Base-by-base conservation (phyloP, 2,888 invertebrate genomes). In the Lathronympha strigana region DNA sequence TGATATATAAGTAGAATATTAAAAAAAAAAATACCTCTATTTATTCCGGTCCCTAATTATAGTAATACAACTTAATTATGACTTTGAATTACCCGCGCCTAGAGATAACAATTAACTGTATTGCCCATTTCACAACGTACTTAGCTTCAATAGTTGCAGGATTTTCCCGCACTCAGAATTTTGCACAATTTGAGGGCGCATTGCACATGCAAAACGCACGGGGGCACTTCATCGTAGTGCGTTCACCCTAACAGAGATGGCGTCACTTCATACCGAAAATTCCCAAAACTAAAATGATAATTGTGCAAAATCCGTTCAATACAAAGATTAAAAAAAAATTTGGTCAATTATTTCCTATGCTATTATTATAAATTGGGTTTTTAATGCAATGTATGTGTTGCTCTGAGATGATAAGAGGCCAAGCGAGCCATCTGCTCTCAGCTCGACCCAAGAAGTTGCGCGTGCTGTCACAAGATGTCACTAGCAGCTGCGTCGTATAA, bases 191-290 rank as follows among this genome's bases (percentile, higher is more conserved):
- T 51, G 70, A 73, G 73, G 78, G 78, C 79, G 80, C 76, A 78
- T 71, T 83, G 81, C 84, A 84, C 47, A 67, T 68, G 63, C 61
- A 43, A 70, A 72, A 60, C 83, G 83, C 85, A 84, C 62, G 72
- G 61, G 66, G 62, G 68, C 77, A 75, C 74, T 68, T 78, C 72
- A 67, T 66, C 21, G 71, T 70, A 82, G 76, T 87, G 73, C 72
- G 0, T 54, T 33, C 69, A 69, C 89, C 89, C 86, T 76, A 47
- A 61, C 67, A 77, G n/a, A 90, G 89, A 88, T 88, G 89, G 86
- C 88, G 82, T 67, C 77, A 68, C 25, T 19, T 15, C 4, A 2
- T 17, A 17, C 45, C 17, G n/a, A 28, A 43, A 13, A 2, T 17
- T 13, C 1, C 21, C 21, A 6, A 25, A 45, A 53, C 13, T 28